Base-by-base conservation (phyloP, 2,797 vertebrate species). In the Falco naumanni region DNA sequence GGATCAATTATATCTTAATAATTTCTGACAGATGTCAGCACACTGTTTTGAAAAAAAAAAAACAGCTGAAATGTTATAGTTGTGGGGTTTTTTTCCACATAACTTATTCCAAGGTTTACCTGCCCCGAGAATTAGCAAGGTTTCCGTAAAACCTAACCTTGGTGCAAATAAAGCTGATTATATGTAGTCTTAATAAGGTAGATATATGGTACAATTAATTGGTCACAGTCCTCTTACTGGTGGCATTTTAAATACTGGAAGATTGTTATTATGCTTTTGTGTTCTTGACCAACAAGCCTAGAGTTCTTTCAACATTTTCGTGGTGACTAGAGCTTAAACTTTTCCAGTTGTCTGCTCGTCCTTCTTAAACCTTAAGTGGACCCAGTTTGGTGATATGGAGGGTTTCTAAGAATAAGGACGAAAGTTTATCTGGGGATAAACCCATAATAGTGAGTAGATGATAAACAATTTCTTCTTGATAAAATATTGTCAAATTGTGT, bases 21-120 rank as follows among this genome's bases (percentile, higher is more conserved):
- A 61, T 54, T 70, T 63, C 54, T 65, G 70, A 78, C 54, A 50
- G 1, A 24, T 34, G 1, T 61, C 24, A 26, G 6, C 39, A 16
- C 15, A 13, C 2, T 60, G 2, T 45, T 90, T 54, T 51, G 11
- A 18, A 60, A 34, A 78, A 84, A 26, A 78, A 84, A 24, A n/a
- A 12, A 6, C 3, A 48, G 9, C 19, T 9, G 10, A 51, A 79
- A 54, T 21, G 6, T 18, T 43, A 6, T 2, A 13, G 22, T 29
- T 37, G 61, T 11, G 16, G 0, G 0, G 0, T 33, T 22, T 29
- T 51, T 54, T 78, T 26, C 6, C 10, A 3, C 3, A 2, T 56
- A 45, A 33, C 2, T 51, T 86, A 37, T 8, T 77, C 39, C 24
- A 60, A 33, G 16, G 9, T 5, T 91, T 83, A 24, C 7, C 37